These are phyloP conservation scores for western clawed frog (Xenopus tropicalis) DNA, from an alignment of 2,113 vertebrate genomes.

Conservation along the genomic window UCB_Xtro_10.0 CM004451.2:64372501-64373000, in stretches of 20 bases:
- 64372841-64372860: constrained; percentile 52
- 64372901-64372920: constrained; percentile 66
- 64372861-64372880: constrained; percentile 43
- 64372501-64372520: too few species aligned
- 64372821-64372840: constrained; percentile 50
- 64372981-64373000: constrained; percentile 99
- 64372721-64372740: constrained; percentile 22
- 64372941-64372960: constrained; percentile 85
- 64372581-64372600: too few species aligned
- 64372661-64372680: too few species aligned
- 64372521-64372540: too few species aligned
- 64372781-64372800: constrained; percentile 26
- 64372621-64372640: too few species aligned
- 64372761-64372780: constrained; percentile 19
- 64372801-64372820: constrained; percentile 47
- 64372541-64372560: too few species aligned
- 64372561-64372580: too few species aligned
- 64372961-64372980: constrained; percentile 99
- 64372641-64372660: too few species aligned
- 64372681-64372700: too few species aligned
- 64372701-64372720: neutral
- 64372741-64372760: constrained; percentile 17
- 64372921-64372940: constrained; percentile 70
- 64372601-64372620: too few species aligned
- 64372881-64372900: constrained; percentile 58